Evolutionary conservation across 2,797 vertebrate species (phyloP).

Genomic region (Sebastes hubbsi): DNA sequence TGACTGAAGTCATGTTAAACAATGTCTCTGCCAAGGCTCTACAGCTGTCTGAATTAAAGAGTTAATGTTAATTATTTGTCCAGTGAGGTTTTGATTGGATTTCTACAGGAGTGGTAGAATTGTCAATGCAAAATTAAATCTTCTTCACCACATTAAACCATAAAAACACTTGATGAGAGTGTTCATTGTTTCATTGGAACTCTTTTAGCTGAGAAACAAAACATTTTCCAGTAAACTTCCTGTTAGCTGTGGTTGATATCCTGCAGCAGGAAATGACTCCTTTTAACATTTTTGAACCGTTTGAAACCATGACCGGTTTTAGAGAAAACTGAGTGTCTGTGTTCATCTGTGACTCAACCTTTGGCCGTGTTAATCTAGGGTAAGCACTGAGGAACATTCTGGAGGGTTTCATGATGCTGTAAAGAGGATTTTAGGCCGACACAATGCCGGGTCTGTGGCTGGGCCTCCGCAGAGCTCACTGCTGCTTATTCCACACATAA

Average conservation of each 20-base stretch:
- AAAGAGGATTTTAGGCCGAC: conserved; percentile 52
- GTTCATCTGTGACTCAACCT: background rate
- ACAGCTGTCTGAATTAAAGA: too few species aligned
- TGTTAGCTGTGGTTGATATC: background rate
- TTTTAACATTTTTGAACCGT: background rate
- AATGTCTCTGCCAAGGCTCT: background rate
- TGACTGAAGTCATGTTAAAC: background rate
- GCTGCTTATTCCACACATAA: conserved; percentile 24
- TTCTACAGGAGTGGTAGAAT: background rate
- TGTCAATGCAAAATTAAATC: background rate
- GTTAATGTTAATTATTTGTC: too few species aligned
- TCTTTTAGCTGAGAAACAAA: background rate
- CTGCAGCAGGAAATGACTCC: background rate
- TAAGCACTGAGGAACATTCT: conserved; percentile 23
- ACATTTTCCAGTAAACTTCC: background rate
- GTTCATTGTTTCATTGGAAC: background rate
- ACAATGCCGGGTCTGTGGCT: conserved; percentile 43
- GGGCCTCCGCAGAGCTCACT: background rate
- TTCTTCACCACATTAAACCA: background rate
- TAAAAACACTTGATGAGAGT: background rate
- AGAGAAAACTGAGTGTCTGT: background rate
- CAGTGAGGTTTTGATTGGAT: too few species aligned
- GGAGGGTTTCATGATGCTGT: background rate
- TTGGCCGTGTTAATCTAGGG: conserved; percentile 23
- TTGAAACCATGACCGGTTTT: background rate